Evolutionary conservation across 2,113 vertebrate species (phyloP).

Genomic region (Pithys albifrons): DNA sequence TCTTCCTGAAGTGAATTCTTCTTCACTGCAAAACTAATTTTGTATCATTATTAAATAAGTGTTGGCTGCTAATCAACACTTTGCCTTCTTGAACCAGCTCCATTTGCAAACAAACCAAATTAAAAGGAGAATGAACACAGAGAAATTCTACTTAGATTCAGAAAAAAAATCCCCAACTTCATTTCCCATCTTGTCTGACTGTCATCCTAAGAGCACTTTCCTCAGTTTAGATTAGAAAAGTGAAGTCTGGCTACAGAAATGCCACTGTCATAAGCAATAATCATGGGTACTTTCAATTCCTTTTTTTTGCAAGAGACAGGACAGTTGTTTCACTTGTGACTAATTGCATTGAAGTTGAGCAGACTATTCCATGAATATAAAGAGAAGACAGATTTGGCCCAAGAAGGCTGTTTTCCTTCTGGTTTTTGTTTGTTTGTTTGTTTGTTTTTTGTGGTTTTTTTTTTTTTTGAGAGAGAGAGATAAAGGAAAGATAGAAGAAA

Average conservation of each 20-base stretch:
- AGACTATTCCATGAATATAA: neutral
- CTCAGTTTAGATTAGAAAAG: neutral
- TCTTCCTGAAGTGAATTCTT: slow-evolving; percentile 49
- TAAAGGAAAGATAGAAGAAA: neutral
- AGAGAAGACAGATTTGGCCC: neutral
- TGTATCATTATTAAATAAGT: slow-evolving; percentile 30
- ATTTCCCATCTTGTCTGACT: neutral
- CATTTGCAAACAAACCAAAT: neutral
- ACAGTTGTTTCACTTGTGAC: neutral
- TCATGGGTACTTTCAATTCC: neutral
- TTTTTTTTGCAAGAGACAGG: neutral
- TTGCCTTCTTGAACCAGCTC: neutral
- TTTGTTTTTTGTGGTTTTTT: too few species aligned
- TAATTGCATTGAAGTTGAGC: neutral
- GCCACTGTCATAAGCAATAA: neutral
- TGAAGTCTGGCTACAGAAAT: neutral
- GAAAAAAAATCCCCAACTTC: neutral
- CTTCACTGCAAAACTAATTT: slow-evolving; percentile 39
- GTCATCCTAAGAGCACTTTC: neutral
- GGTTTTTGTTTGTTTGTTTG: too few species aligned
- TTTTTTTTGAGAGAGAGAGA: neutral
- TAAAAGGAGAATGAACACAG: neutral
- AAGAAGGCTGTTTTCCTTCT: neutral
- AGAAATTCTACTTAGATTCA: neutral
- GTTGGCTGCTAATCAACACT: slow-evolving; percentile 13